Base-by-base conservation (phyloP, 2,797 vertebrate species). In the Heliangelus exortis region DNA sequence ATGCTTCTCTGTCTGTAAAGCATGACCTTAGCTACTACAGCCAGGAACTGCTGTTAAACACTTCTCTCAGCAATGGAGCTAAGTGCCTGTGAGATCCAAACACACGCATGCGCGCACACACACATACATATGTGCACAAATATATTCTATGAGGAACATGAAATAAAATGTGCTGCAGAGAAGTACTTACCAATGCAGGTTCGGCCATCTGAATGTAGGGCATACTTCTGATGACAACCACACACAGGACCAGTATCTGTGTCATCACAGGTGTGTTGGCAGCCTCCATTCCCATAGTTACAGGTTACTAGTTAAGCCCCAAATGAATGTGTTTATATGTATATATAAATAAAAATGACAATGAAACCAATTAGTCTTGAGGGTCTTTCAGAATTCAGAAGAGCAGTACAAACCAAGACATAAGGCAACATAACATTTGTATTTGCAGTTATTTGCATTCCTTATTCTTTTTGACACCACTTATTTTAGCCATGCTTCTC, bases 231-330 rank as follows among this genome's bases (percentile, higher is more conserved):
- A 95, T 99, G 99, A 97, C 99, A 99, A 88, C 98, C 98, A 33
- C 99, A 99, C 89, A 98, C 98, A 4, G 99, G 99, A 74, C 99
- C 99, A 0, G 98, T 97, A 72, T 99, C 99, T 2, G 99, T 99
- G 98, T 99, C 99, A 51, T 99, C 99, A 57, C 99, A 99, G 69
- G 98, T 99, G 98, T 99, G 99, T 62, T 99, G 99, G 97, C 99
- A 99, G 90, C 99, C 99, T 90, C 99, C 99, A 62, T 99, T 99
- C 96, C 99, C 99, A 97, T 99, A 99, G 98, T 99, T 99, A 98
- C 99, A 99, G 90, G 99, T 99, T 98, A 99, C 99, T 99, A 98
- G 97, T 97, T 84, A 96, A 97, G 97, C 95, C 98, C 97, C 79
- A 82, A 93, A 96, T 87, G 93, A 92, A 91, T 93, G 79, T 87